Evolutionary conservation across 2,888 invertebrate species (phyloP), one percentile per base, ranked within the genome.

Genomic region (Pyrrhia umbra): DNA sequence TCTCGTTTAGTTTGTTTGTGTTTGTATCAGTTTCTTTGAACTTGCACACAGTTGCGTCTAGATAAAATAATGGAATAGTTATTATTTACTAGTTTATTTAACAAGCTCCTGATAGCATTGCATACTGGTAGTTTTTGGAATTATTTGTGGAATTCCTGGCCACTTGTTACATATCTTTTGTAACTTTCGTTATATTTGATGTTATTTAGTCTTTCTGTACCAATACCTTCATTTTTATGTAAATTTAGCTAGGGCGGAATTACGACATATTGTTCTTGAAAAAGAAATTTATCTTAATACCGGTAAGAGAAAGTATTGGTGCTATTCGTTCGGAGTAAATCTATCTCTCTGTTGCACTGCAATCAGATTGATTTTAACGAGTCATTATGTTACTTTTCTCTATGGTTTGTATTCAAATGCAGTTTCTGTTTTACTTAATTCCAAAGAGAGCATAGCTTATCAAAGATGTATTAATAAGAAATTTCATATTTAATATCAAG

Each of bases 1-100:
- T 23, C 16, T 34, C 54, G 25, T 61, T 52, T 43, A 45, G 13
- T 56, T 55, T 61, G 42, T 58, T 67, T 59, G 40, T 56, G 25
- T 45, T 39, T 23, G 9, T 42, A 21, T 40, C 8, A 39, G 34
- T 15, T 47, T 13, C 1, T 45, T 23, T 23, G 3, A 0, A 2
- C 10, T 18, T 40, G n/a, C 43, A 21, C 13, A 13, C 13, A 30
- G 13, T 30, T 30, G 4, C 13, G 13, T 30, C 4, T 30, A 13
- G 4, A 13, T 8, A 30, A 13, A 30, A 13, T 10, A 30, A 30
- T 30, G 30, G 5, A 13, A 30, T 4, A 13, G 30, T 30, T 5
- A 30, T 13, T 30, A 8, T 8, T 30, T 13, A n/a, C n/a, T n/a
- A n/a, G 8, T 9, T 27, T 27, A 27, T 27, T 27, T 27, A 27